phyloP scores from a whole-genome alignment of 2,797 vertebrate species.

The Notoglanidium macrostoma region DNA sequence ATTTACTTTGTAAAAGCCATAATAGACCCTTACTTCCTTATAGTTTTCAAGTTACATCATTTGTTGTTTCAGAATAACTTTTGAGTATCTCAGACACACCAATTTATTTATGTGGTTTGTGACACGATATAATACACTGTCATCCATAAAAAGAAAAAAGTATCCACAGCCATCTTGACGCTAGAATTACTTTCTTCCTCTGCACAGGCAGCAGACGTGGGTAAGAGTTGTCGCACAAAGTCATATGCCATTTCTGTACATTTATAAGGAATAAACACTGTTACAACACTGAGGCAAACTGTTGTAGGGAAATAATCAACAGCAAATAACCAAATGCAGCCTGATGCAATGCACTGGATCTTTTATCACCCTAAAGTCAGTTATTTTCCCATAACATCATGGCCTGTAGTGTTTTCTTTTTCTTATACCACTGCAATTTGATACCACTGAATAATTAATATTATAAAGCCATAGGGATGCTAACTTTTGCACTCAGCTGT shows the following conservation, averaged over 20 bases:
- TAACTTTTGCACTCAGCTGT: neutral
- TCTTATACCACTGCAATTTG: neutral
- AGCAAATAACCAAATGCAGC: no score
- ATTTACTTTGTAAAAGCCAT: neutral
- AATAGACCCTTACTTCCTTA: neutral
- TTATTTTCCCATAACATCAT: neutral
- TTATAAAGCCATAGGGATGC: neutral
- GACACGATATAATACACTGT: neutral
- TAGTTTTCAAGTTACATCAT: neutral
- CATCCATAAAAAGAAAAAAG: neutral
- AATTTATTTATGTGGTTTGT: neutral
- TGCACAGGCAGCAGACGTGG: neutral
- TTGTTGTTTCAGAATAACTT: neutral
- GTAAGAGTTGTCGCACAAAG: neutral
- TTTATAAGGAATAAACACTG: neutral
- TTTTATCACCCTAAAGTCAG: neutral
- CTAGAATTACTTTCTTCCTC: neutral
- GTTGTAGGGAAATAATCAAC: neutral
- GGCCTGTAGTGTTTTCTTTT: neutral
- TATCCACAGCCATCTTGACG: neutral
- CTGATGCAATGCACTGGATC: neutral
- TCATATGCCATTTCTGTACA: neutral
- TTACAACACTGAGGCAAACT: neutral
- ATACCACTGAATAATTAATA: neutral
- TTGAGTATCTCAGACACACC: neutral